phyloP scores from a whole-genome alignment of 2,888 invertebrate species.

The Sesamia inferens region DNA sequence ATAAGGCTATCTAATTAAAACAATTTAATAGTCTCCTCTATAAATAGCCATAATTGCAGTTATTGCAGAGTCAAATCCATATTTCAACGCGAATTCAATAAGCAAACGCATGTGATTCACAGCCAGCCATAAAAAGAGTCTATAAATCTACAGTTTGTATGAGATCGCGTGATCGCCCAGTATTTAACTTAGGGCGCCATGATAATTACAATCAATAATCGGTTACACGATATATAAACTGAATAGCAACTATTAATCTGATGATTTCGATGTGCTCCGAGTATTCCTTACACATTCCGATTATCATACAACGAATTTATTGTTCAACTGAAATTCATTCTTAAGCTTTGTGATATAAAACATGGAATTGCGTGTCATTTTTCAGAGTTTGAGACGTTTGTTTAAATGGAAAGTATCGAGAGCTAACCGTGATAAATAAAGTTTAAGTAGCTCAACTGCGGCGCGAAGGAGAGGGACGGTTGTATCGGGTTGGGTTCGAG shows the following conservation, averaged over 20 bases:
- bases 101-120: slow-evolving; percentile 54
- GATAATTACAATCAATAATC: slow-evolving; percentile 88
- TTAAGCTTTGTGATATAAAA: slow-evolving; percentile 43
- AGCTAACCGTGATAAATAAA: slow-evolving; percentile 81
- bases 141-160: slow-evolving; percentile 73
- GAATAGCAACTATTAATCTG: slow-evolving; percentile 80
- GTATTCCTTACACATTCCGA: slow-evolving; percentile 42
- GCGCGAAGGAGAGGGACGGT: slow-evolving; percentile 61
- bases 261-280: slow-evolving; percentile 66
- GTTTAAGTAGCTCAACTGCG: slow-evolving; percentile 76
- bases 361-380: slow-evolving; percentile 30
- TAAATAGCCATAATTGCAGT: slow-evolving; percentile 52
- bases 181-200: slow-evolving; percentile 82
- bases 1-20: slow-evolving; percentile 31
- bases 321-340: slow-evolving; percentile 36
- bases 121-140: slow-evolving; percentile 65
- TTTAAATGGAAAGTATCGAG: slow-evolving; percentile 68
- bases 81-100: slow-evolving; percentile 63
- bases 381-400: slow-evolving; percentile 55
- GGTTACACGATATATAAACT: slow-evolving; percentile 74
- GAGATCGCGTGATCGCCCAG: slow-evolving; percentile 80
- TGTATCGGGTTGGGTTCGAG: slow-evolving; percentile 16
- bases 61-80: slow-evolving; percentile 55
- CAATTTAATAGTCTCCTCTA: slow-evolving; percentile 33
- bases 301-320: slow-evolving; percentile 26